Evolutionary conservation across 2,888 invertebrate species (phyloP).

Genomic region (Melinaea marsaeus): DNA sequence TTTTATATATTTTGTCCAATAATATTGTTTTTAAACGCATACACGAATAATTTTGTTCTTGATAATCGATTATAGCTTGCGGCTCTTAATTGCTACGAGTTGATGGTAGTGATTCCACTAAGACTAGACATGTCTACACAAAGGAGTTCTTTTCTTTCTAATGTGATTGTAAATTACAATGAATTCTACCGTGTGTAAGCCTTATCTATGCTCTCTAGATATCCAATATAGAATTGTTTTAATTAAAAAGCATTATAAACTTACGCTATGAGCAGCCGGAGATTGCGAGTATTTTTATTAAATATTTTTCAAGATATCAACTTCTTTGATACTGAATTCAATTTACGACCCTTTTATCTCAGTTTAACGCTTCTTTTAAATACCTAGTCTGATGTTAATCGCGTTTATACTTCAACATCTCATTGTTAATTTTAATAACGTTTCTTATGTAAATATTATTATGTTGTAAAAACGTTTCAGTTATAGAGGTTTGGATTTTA

Average conservation of each 20-base stretch:
- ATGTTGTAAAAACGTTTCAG: too few relatives aligned
- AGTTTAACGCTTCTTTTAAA: slow-evolving; percentile 24
- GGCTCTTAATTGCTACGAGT: slow-evolving; percentile 2
- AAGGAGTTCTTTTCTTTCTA: slow-evolving; percentile 22
- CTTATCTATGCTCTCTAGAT: slow-evolving; percentile 7
- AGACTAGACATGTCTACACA: slow-evolving; percentile 17
- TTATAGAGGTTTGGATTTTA: too few relatives aligned
- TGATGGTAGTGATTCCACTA: slow-evolving; percentile 14
- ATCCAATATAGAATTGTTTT: slow-evolving; percentile 14
- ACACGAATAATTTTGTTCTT: background rate
- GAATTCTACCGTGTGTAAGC: slow-evolving; percentile 12
- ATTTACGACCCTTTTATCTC: slow-evolving; percentile 22
- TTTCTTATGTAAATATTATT: slow-evolving; percentile 6
- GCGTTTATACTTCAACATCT: slow-evolving; percentile 18
- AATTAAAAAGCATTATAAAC: slow-evolving; percentile 20
- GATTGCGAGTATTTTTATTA: slow-evolving; percentile 16
- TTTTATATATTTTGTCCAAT: background rate
- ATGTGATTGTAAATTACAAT: slow-evolving; percentile 20
- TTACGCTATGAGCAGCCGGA: slow-evolving; percentile 13
- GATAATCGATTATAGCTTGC: slow-evolving; percentile 8
- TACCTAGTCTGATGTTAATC: slow-evolving; percentile 20
- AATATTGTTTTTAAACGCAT: background rate
- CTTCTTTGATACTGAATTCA: slow-evolving; percentile 15
- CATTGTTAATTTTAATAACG: slow-evolving; percentile 17
- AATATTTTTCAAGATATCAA: slow-evolving; percentile 21